Conservation (phyloP, 2,113 vertebrate species). For the Phyllostomus hastatus region DNA sequence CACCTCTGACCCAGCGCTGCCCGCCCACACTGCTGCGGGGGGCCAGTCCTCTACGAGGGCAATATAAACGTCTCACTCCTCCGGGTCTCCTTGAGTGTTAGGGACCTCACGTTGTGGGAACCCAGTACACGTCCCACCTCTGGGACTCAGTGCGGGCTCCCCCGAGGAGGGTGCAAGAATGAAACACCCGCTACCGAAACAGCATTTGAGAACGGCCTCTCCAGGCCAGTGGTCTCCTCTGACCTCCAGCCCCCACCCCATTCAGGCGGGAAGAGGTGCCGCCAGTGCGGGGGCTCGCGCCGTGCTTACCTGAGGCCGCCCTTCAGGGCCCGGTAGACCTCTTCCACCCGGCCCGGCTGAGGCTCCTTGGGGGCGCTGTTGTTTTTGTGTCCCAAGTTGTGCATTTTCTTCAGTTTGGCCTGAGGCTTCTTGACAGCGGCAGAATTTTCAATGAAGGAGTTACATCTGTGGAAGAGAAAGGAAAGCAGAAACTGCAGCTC, state of each 20-base stretch:
- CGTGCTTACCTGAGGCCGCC: constrained; percentile 92
- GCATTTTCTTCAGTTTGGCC: constrained; percentile 95
- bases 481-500: constrained; percentile 41
- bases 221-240: background rate
- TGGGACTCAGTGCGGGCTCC: background rate
- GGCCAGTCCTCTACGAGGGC: background rate
- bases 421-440: constrained; percentile 93
- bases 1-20: background rate
- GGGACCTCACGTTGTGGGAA: background rate
- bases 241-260: too few species aligned
- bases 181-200: background rate
- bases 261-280: background rate
- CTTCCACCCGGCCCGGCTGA: constrained; percentile 93
- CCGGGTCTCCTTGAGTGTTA: background rate
- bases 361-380: constrained; percentile 91
- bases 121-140: background rate
- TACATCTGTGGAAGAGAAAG: constrained; percentile 86
- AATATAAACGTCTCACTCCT: background rate
- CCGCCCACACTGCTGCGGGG: fast-evolving
- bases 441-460: constrained; percentile 97
- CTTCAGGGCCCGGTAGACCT: constrained; percentile 93
- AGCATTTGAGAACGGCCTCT: background rate
- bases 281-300: fast-evolving
- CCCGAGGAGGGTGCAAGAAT: background rate
- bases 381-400: constrained; percentile 92